Evolutionary conservation across 1,140 invertebrate genomes (phyloP).

Genomic region (Drosophila kanapiae): DNA sequence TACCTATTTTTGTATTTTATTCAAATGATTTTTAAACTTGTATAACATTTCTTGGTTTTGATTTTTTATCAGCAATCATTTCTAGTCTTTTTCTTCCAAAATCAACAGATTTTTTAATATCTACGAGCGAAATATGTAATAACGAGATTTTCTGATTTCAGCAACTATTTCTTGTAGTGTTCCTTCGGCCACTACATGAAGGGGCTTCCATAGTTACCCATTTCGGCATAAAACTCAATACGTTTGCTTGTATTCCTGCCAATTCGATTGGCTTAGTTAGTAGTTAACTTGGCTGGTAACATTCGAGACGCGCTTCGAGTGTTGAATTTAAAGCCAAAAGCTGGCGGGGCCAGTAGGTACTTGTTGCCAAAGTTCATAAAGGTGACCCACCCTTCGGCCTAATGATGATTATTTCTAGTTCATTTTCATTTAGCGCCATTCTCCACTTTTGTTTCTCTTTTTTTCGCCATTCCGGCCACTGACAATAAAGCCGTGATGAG

Average conservation of each 20-base stretch:
- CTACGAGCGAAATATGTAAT: not conserved
- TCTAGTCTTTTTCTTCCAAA: too few species aligned
- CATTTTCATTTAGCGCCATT: constrained; percentile 73
- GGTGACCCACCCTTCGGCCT: constrained; percentile 47
- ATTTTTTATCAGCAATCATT: too few species aligned
- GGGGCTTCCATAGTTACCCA: constrained; percentile 23
- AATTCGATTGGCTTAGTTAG: constrained; percentile 19
- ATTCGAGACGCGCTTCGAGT: not conserved
- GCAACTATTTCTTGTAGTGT: constrained; percentile 14
- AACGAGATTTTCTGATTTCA: not conserved
- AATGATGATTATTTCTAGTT: constrained; percentile 82
- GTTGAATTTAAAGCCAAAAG: constrained; percentile 7
- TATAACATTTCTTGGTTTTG: too few species aligned
- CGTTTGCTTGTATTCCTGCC: constrained; percentile 1
- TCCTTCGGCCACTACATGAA: not conserved
- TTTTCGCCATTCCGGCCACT: not conserved
- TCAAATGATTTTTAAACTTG: too few species aligned
- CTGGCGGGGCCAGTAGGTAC: constrained; percentile 23
- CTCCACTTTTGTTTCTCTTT: constrained; percentile 35
- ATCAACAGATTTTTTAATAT: too few species aligned
- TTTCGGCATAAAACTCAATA: constrained; percentile 43
- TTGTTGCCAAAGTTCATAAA: constrained; percentile 64
- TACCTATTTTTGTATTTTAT: too few species aligned
- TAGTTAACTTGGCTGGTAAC: constrained; percentile 2
- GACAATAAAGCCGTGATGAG: constrained; percentile 12